Percentiles rank a stretch among this genome's conserved stretches.
Evolutionary conservation across 2,888 invertebrate genomes (phyloP).

Genomic region (Noctuana brunneofusca): DNA sequence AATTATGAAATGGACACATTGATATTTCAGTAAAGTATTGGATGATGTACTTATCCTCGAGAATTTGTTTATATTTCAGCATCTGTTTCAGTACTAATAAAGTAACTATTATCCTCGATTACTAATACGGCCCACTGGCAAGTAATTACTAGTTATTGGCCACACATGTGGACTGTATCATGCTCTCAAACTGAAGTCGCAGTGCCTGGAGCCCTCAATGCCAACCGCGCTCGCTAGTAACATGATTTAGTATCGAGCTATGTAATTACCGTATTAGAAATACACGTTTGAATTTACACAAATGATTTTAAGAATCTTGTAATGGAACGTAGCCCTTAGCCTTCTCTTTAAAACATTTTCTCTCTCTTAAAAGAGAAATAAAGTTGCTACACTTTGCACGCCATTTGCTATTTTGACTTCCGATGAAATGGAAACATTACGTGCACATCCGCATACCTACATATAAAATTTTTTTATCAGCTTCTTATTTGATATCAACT

Average conservation of each 20-base stretch:
- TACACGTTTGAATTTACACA: neutral
- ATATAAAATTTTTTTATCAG: too few relatives aligned
- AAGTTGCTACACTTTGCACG: too few relatives aligned
- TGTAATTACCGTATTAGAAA: constrained; percentile 17
- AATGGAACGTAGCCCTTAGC: too few relatives aligned
- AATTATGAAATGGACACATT: too few relatives aligned
- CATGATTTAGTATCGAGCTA: constrained; percentile 19
- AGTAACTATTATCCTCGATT: constrained; percentile 8
- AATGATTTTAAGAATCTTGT: neutral
- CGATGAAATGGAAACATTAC: neutral
- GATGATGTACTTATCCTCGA: too few relatives aligned
- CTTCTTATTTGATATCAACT: neutral
- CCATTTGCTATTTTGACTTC: neutral
- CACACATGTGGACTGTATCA: constrained; percentile 60
- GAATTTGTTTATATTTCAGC: constrained; percentile 12
- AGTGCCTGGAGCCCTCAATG: constrained; percentile 52
- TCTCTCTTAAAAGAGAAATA: too few relatives aligned
- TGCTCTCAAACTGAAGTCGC: constrained; percentile 49
- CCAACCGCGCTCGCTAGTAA: constrained; percentile 50
- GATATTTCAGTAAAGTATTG: too few relatives aligned
- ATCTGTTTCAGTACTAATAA: constrained; percentile 18
- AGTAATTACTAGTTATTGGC: constrained; percentile 43
- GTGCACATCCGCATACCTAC: too few relatives aligned
- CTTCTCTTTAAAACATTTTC: too few relatives aligned
- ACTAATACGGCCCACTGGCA: constrained; percentile 13